A percentile compares a stretch with the other conserved stretches of the same genome.
These are phyloP conservation scores for Pseudopleuronectes americanus DNA, from an alignment of 2,797 vertebrate genomes.

Conservation along the genomic window DNA sequence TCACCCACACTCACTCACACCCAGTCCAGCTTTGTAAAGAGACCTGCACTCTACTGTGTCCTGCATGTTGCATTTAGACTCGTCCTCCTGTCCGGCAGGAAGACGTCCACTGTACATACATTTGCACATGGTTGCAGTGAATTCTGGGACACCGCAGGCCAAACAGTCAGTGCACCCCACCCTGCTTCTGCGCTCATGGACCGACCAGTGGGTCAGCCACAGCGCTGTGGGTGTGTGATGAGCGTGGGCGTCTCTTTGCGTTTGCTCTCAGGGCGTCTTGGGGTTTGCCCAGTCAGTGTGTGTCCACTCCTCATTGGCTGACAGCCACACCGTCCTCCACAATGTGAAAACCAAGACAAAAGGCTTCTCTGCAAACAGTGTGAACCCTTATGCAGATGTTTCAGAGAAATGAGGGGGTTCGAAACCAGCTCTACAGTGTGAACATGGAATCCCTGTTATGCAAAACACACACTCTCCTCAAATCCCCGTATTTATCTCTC, in stretches of 20 bases:
- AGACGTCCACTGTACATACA: conserved; percentile 47
- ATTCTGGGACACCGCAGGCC: conserved; percentile 62
- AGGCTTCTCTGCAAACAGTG: conserved; percentile 47
- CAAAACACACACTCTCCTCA: conserved; percentile 42
- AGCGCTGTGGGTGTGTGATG: background rate
- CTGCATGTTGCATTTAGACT: conserved; percentile 70
- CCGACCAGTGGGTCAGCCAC: conserved; percentile 11
- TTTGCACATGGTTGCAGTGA: conserved; percentile 67
- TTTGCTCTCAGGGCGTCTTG: conserved; percentile 59
- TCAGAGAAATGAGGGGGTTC: conserved; percentile 39
- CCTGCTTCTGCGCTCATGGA: conserved; percentile 22
- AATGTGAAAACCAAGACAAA: conserved; percentile 75
- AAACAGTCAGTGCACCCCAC: conserved; percentile 58
- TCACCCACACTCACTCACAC: conserved; percentile 18
- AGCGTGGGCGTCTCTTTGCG: conserved; percentile 8
- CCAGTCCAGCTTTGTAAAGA: conserved; percentile 56
- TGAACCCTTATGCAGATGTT: conserved; percentile 36
- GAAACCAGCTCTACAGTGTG: conserved; percentile 29
- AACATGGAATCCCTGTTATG: conserved; percentile 59
- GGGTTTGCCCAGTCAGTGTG: conserved; percentile 42
- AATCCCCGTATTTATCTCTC: conserved; percentile 30
- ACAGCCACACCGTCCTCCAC: conserved; percentile 54
- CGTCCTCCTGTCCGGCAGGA: conserved; percentile 31
- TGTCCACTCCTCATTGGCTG: conserved; percentile 26
- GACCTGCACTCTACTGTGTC: conserved; percentile 69